phyloP scores from a whole-genome alignment of 2,113 vertebrate species.

The Otus sunia region DNA sequence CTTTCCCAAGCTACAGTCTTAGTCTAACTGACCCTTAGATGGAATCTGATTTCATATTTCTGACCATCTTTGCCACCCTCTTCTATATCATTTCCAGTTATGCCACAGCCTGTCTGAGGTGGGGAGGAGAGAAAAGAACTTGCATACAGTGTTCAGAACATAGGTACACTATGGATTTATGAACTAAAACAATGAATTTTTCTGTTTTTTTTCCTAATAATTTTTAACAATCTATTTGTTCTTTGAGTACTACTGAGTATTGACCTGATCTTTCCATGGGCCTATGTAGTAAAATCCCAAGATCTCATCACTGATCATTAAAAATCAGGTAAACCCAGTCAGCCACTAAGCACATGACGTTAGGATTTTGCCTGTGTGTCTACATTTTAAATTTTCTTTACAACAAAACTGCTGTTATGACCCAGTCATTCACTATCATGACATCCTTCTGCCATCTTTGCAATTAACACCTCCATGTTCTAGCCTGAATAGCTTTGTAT shows the following conservation, averaged over 20 bases:
- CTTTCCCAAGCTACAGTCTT: neutral
- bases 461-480: neutral
- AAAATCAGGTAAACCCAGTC: neutral
- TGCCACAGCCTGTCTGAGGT: neutral
- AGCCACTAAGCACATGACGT: accelerated
- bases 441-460: neutral
- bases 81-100: neutral
- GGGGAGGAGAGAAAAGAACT: neutral
- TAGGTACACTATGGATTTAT: neutral
- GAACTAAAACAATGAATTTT: neutral
- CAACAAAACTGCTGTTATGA: neutral
- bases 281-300: neutral
- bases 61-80: neutral
- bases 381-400: neutral
- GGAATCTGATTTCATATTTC: neutral
- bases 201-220: neutral
- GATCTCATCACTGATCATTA: neutral
- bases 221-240: neutral
- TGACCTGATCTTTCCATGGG: neutral
- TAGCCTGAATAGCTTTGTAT: neutral
- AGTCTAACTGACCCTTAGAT: neutral
- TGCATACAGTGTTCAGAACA: neutral
- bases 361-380: neutral
- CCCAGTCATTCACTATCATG: neutral
- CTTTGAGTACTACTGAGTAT: neutral